Percentiles rank a stretch among this genome's conserved stretches.
These are phyloP conservation scores for Bubo blakistoni DNA, from an alignment of 2,113 vertebrate species.

Conservation along the genomic window DNA sequence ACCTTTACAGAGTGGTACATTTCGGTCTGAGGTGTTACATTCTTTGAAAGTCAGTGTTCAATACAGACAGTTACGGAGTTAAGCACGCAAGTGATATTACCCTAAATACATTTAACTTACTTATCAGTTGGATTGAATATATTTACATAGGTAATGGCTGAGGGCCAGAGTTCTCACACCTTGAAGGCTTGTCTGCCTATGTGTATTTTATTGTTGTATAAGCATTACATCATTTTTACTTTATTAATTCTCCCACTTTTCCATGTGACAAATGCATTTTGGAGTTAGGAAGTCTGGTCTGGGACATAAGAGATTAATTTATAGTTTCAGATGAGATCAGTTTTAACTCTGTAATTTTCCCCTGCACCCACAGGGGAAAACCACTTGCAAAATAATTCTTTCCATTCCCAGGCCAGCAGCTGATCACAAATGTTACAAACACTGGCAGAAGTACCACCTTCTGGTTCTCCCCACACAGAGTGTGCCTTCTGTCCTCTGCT, in stretches of 20 bases:
- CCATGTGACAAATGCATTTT: neutral
- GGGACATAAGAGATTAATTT: neutral
- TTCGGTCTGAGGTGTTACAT: neutral
- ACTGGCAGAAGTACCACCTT: neutral
- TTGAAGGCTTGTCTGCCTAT: neutral
- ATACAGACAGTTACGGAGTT: neutral
- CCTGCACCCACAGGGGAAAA: neutral
- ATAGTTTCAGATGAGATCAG: neutral
- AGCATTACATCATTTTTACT: neutral
- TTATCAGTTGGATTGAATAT: neutral
- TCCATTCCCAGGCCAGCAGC: neutral
- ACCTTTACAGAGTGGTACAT: neutral
- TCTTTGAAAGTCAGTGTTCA: neutral
- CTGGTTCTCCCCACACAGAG: neutral
- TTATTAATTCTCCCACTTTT: neutral
- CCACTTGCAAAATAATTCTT: neutral
- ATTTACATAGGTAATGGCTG: neutral
- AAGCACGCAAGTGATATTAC: neutral
- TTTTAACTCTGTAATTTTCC: neutral
- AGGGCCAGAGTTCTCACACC: neutral
- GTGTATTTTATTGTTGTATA: neutral
- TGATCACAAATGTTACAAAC: neutral
- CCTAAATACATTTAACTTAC: neutral
- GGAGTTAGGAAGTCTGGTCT: neutral
- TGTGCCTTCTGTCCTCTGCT: neutral